phyloP scores from a whole-genome alignment of 2,113 vertebrate genomes.

The cat (Felis catus) region F.catus_Fca126_mat1.0 CM031411.1:90911501-90912000 shows the following conservation, averaged over 20 bases:
- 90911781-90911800: too few species aligned
- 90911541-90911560: background rate
- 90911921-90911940: too few species aligned
- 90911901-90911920: too few species aligned
- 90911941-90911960: background rate
- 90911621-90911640: background rate
- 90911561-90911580: background rate
- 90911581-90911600: background rate
- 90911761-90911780: too few species aligned
- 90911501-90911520: background rate
- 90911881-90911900: too few species aligned
- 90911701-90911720: constrained; percentile 10
- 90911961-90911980: constrained; percentile 14
- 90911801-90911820: too few species aligned
- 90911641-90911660: constrained; percentile 5
- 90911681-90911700: background rate
- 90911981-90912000: background rate
- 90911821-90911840: too few species aligned
- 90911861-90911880: too few species aligned
- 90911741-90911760: too few species aligned
- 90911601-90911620: constrained; percentile 13
- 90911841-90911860: too few species aligned
- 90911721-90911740: background rate
- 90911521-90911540: background rate
- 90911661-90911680: background rate